Evolutionary conservation across 2,113 vertebrate species (phyloP).

Genomic region (Carassius carassius): DNA sequence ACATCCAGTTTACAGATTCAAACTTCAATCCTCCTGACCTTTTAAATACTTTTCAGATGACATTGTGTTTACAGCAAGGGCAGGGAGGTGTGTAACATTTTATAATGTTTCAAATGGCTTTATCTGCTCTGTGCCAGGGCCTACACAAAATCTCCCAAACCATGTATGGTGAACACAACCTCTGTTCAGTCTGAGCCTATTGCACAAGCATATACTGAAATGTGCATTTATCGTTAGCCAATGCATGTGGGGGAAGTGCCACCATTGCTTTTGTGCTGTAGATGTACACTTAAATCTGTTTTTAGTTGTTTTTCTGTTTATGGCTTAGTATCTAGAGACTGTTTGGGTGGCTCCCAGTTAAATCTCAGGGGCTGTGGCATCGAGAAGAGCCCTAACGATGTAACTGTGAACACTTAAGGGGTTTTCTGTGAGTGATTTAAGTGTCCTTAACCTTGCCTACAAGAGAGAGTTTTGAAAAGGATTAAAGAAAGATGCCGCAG

Average conservation of each 20-base stretch:
- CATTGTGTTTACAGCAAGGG: slow-evolving; percentile 50
- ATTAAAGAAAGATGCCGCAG: slow-evolving; percentile 10
- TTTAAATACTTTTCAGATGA: slow-evolving; percentile 21
- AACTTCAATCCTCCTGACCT: slow-evolving; percentile 14
- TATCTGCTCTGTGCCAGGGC: slow-evolving; percentile 38
- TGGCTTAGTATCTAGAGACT: background rate
- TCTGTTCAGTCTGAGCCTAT: slow-evolving; percentile 10
- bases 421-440: slow-evolving; percentile 44
- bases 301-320: background rate
- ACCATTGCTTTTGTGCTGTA: slow-evolving; percentile 8
- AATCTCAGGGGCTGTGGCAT: slow-evolving; percentile 40
- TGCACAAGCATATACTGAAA: slow-evolving; percentile 37
- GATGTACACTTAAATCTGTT: background rate
- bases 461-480: slow-evolving; percentile 44
- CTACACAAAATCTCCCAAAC: slow-evolving; percentile 27
- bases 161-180: slow-evolving; percentile 28
- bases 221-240: slow-evolving; percentile 29
- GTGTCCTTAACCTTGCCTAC: slow-evolving; percentile 56
- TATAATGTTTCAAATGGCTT: slow-evolving; percentile 35
- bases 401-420: slow-evolving; percentile 42
- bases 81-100: slow-evolving; percentile 11
- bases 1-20: slow-evolving; percentile 18
- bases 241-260: slow-evolving; percentile 8
- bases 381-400: slow-evolving; percentile 34
- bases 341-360: slow-evolving; percentile 27